Base-by-base conservation (phyloP, 2,797 vertebrate genomes). In the Emys orbicularis region DNA sequence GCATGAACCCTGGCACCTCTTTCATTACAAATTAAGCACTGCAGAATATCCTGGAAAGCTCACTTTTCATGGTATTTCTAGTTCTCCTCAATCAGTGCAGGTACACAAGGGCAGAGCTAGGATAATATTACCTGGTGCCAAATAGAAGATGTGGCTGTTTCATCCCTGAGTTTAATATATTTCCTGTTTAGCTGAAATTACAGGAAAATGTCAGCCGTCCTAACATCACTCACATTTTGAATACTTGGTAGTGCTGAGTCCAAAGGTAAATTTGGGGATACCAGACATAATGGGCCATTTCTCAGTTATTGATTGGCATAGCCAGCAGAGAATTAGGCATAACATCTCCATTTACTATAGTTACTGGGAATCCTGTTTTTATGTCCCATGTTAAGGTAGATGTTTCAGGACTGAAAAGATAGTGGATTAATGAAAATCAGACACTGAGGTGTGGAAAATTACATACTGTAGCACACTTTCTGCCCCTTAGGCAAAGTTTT, bases 401-500 rank as follows among this genome's bases (percentile, higher is more conserved):
- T 93, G 8, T 79, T 80, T 84, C 72, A 86, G 94, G 81, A 53
- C 34, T 23, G 47, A n/a, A 83, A 79, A 44, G 77, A 74, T 4
- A 0, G 0, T 25, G 1, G 3, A 85, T 1, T 52, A 15, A 37
- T 81, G 29, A 52, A 79, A 50, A 50, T 50, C 50, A 50, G 50
- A 50, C 13, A 50, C 5, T 50, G 50, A 15, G 50, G 50, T 50
- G 13, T 50, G 50, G 50, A 50, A 50, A 94, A 19, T 81, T 49
- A 7, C 72, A 79, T 53, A 37, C 50, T 87, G 61, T 3, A 1
- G 13, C 47, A 74, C 3, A 1, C 56, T 93, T 87, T 88, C 2
- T 80, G 85, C 2, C 56, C 1, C 54, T 89, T 92, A 79, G 77
- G n/a, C 31, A 89, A 82, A 72, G 50, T 1, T 5, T 79, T 80